Evolutionary conservation across 2,888 invertebrate species (phyloP), one percentile per base, ranked within the genome.

Genomic region (Ichneumoninae sp.): DNA sequence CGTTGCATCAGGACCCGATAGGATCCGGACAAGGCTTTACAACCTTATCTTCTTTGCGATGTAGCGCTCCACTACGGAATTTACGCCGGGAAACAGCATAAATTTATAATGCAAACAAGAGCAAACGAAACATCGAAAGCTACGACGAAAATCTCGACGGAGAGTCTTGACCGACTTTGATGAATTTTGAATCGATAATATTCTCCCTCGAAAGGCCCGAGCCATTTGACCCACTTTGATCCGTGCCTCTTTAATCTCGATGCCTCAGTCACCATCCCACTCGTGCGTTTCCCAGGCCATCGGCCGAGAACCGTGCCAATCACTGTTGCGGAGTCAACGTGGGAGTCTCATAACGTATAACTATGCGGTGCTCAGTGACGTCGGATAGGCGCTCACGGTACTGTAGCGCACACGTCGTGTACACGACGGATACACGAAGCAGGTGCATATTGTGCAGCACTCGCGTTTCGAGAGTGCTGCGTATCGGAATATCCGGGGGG

Each of bases 401-500:
- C 30, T 10, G 60, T 16, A 10, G 30, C 13, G 60, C 60, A 30
- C 30, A 60, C 60, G 22, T 60, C 60, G 60, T 30, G 30, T 16
- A 60, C 30, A 30, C 30, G 33, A 0, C 63, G 13, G 5, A 13
- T 33, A 4, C n/a, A 30, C 57, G 22, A 57, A 57, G 57, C 13
- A 26, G 57, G 57, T 10, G 10, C 26, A 33, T 30, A 30, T 60
- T 22, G 19, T 30, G 60, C 26, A 16, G 60, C 26, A 26, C 26
- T 26, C 19, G 30, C 13, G 60, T 22, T 65, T 36, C 65, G 19
- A 36, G 65, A 65, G 36, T 22, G 40, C 8, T 40, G 8, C 66
- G 66, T 66, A 66, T 66, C 30, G 63, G 33, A 63, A 63, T 63
- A 63, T 63, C 63, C 60, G 60, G 3, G 26, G 26, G 6, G 36